Evolutionary conservation across 2,113 vertebrate species (phyloP), one percentile per base, ranked within the genome.

Genomic region (Anseranas semipalmata): DNA sequence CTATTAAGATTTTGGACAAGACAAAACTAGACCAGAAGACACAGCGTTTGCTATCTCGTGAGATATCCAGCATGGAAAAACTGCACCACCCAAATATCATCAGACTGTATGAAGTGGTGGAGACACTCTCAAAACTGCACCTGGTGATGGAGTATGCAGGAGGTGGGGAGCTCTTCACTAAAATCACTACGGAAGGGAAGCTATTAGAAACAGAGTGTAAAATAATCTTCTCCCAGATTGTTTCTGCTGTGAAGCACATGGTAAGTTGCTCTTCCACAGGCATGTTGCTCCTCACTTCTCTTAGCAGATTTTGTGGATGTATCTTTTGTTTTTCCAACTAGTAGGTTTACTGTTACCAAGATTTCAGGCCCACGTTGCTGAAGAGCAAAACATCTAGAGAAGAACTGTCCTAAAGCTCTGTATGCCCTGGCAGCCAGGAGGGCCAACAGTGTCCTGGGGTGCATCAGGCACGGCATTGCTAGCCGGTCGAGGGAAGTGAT

Each of bases 1-100:
- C 99, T 62, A 99, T 99, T 93, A 99, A 99, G 97, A 99, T 99
- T 97, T 97, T 99, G 94, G 99, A 99, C 96, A 99, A 99, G 98
- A 99, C 99, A 78, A 99, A 99, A 93, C 96, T 99, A 93, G 99
- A 99, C 95, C 98, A 99, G 96, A 99, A 99, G 96, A 99, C 99
- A 12, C 99, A 99, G 75, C 98, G 98, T 56, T 98, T 99, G 56
- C 98, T 99, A 9, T 99, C 99, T 39, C 97, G 98, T 43, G 99
- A 99, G 97, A 99, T 99, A 95, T 99, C 99, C 59, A 99, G 99
- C 98, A 99, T 99, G 99, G 99, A 99, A 95, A 99, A 98, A 41
- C 97, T 99, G 35, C 99, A 99, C 76, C 99, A 99, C 82, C 99
- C 99, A 85, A 99, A 99, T 92, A 98, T 99, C 94, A 99, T 99